Base-by-base conservation (phyloP, 2,888 invertebrate species). In the Chymomyza caudatula region DNA sequence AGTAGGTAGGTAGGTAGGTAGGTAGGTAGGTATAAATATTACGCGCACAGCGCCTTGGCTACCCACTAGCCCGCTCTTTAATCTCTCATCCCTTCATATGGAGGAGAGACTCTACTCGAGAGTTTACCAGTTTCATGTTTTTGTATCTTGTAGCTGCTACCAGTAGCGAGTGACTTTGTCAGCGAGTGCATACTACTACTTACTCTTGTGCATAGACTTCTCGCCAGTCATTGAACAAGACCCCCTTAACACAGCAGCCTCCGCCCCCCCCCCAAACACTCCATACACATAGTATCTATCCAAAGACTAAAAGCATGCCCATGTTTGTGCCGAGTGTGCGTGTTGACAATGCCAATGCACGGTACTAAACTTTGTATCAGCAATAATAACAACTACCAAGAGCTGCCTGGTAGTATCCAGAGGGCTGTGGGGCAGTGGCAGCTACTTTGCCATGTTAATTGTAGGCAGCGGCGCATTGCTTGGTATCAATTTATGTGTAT, bases 381-480 rank as follows among this genome's bases (percentile, higher is more conserved):
- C 54, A 65, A 64, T 13, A 55, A 64, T 23, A 17, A 59, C 29
- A 20, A 47, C 23, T 52, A 25, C 22, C 52, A 22, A 22, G 29
- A 37, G 29, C 11, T 37, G 29, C 11, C 15, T 52, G 52, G 13
- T n/a, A 19, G 15, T 52, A 52, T 22, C 13, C 20, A 15, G n/a
- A 17, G 20, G 3, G 11, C 2, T 4, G 22, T 52, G 20, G 13
- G 51, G 67, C 52, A 67, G 60, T 44, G 54, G 51, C 23, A 49
- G 54, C 67, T 53, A 66, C 59, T 74, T 77, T 55, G 63, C 53
- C 64, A 79, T 63, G 72, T 60, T 72, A 73, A 78, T 78, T 77
- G 67, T 58, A 56, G 29, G 25, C 56, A 15, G n/a, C 63, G 23
- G 70, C 67, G 53, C 49, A 44, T 15, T 15, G 43, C 43, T 43